Conservation (phyloP, 2,113 vertebrate genomes). For the Stomatorhinus ivindoensis region DNA sequence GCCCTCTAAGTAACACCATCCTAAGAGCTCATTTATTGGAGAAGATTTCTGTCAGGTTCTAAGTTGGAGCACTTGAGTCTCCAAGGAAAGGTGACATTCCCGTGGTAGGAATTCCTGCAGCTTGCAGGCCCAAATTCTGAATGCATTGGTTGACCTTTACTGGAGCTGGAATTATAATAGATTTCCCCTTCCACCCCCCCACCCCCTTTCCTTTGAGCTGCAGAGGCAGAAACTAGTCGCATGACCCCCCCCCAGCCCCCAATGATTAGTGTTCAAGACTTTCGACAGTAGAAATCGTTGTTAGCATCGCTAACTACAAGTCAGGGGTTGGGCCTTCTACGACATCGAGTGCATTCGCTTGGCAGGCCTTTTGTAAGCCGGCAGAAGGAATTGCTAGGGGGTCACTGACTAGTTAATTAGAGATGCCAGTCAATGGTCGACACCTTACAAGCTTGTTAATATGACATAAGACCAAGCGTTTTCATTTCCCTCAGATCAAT, state of each 20-base stretch:
- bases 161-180: conserved; percentile 1
- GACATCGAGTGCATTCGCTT: background rate
- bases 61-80: background rate
- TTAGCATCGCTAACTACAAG: conserved; percentile 13
- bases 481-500: background rate
- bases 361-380: background rate
- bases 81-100: background rate
- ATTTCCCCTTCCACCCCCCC: background rate
- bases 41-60: background rate
- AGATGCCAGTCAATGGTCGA: background rate
- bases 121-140: background rate
- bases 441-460: background rate
- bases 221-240: background rate
- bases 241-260: background rate
- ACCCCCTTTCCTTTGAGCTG: background rate
- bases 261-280: background rate
- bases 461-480: background rate
- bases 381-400: background rate
- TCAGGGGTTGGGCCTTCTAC: background rate
- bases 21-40: background rate
- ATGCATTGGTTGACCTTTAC: conserved; percentile 9
- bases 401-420: background rate
- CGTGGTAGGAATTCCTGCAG: background rate
- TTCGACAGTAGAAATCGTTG: background rate
- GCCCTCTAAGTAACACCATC: background rate